phyloP scores from a whole-genome alignment of 2,888 invertebrate species.

The Oscheius myriophilus region DNA sequence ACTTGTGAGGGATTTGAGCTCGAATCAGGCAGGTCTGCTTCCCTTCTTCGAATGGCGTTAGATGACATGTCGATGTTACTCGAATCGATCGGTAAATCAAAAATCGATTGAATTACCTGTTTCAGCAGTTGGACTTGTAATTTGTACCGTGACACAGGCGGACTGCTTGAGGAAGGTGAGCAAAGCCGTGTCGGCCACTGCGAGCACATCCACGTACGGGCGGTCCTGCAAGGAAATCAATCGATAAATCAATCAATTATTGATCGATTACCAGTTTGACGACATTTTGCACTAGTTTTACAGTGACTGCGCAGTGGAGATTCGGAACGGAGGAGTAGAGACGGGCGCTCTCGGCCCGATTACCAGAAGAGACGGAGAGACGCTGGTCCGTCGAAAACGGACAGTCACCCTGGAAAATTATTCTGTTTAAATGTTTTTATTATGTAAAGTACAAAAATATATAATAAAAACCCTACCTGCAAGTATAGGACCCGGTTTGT shows the following conservation, averaged over 20 bases:
- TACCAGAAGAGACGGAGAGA: constrained; percentile 26
- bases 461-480: constrained; percentile 14
- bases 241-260: not conserved
- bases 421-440: not conserved
- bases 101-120: constrained; percentile 24
- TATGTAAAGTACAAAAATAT: too few species aligned
- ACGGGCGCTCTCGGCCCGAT: constrained; percentile 25
- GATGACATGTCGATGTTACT: constrained; percentile 39
- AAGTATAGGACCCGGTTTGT: constrained; percentile 27
- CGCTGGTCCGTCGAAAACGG: constrained; percentile 31
- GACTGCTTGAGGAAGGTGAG: constrained; percentile 45
- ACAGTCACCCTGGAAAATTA: constrained; percentile 33
- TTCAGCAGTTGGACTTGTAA: constrained; percentile 48
- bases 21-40: constrained; percentile 59
- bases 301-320: constrained; percentile 31
- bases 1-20: constrained; percentile 61
- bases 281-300: constrained; percentile 28
- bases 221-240: constrained; percentile 45
- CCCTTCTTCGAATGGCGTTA: constrained; percentile 44
- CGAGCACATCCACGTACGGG: constrained; percentile 66
- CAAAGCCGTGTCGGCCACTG: constrained; percentile 55
- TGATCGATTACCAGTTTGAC: constrained; percentile 22
- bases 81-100: not conserved
- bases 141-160: constrained; percentile 60
- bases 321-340: constrained; percentile 25